These are phyloP conservation scores for Ifrita kowaldi DNA, from an alignment of 2,113 vertebrate species.

Conservation along the genomic window DNA sequence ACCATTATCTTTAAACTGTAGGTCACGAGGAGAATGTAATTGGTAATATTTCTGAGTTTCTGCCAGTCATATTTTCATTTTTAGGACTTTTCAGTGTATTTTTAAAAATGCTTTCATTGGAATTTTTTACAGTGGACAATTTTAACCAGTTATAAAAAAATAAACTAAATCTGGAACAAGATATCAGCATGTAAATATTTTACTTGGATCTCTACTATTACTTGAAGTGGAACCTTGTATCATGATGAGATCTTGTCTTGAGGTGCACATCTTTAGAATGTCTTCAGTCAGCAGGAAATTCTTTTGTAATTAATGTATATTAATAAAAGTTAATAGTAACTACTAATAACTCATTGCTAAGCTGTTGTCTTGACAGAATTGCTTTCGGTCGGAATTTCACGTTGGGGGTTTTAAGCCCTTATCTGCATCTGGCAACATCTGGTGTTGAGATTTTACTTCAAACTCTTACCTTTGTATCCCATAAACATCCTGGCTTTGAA, in stretches of 20 bases:
- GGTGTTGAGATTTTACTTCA: neutral
- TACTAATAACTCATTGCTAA: neutral
- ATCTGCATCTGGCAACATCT: neutral
- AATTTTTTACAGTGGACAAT: neutral
- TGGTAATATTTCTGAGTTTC: neutral
- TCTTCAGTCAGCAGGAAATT: neutral
- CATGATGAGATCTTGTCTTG: neutral
- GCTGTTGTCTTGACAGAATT: neutral
- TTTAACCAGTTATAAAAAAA: neutral
- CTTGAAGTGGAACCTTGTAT: neutral
- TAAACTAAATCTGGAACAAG: neutral
- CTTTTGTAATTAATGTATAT: neutral
- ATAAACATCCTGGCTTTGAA: neutral
- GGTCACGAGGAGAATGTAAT: neutral
- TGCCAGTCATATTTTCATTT: neutral
- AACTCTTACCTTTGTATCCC: neutral
- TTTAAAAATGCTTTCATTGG: neutral
- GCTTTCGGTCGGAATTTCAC: neutral
- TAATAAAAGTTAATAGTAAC: neutral
- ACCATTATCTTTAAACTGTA: neutral
- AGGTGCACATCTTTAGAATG: neutral
- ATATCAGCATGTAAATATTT: neutral
- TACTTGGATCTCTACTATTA: neutral
- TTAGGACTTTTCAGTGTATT: neutral
- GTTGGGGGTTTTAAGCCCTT: neutral